A percentile compares a stretch with the other conserved stretches of the same genome.
These are phyloP conservation scores for Anolis apletophallus DNA, from an alignment of 2,797 vertebrate genomes.

Conservation along the genomic window DNA sequence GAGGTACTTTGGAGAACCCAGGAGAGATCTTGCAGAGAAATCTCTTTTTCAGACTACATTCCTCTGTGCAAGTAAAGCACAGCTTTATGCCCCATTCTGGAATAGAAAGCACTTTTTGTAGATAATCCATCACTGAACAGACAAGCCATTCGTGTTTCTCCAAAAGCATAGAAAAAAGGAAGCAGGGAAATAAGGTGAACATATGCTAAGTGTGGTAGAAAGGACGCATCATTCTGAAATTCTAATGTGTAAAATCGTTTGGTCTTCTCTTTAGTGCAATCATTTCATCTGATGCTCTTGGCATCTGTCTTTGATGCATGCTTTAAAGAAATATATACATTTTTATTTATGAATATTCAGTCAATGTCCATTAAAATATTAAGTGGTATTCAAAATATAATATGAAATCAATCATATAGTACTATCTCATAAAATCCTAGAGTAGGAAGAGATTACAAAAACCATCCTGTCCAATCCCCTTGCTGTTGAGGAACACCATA, in stretches of 20 bases:
- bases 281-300: not conserved
- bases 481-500: too few species aligned
- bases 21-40: slow-evolving; percentile 69
- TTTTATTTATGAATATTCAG: not conserved
- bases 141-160: not conserved
- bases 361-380: not conserved
- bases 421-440: not conserved
- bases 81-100: slow-evolving; percentile 52
- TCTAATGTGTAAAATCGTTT: not conserved
- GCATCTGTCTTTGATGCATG: not conserved
- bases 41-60: slow-evolving; percentile 72
- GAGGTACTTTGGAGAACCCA: slow-evolving; percentile 63
- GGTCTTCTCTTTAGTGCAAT: not conserved
- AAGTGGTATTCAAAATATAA: not conserved
- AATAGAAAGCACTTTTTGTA: slow-evolving; percentile 22
- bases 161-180: not conserved
- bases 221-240: not conserved
- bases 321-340: not conserved
- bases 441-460: too few species aligned
- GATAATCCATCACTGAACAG: not conserved
- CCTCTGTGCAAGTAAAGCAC: slow-evolving; percentile 65
- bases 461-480: too few species aligned
- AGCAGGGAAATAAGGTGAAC: not conserved
- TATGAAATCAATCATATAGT: not conserved
- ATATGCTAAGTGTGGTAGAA: not conserved